A percentile compares a stretch with the other conserved stretches of the same genome.
Evolutionary conservation across 2,113 vertebrate species (phyloP).

Genomic region (Phrynosoma blainvillii): DNA sequence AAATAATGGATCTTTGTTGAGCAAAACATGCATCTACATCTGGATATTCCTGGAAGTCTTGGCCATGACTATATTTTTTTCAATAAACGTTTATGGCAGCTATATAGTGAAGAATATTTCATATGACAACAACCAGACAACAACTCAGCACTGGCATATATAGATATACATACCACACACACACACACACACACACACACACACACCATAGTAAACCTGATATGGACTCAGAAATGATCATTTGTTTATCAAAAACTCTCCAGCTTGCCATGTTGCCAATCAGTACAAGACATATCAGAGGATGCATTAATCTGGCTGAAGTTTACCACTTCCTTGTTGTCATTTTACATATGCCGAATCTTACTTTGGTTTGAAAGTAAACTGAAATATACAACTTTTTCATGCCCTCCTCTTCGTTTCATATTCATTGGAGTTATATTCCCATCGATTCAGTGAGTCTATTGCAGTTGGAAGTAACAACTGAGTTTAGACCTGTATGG

Average conservation of each 20-base stretch:
- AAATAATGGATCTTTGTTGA: neutral
- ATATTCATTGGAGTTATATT: too few relatives aligned
- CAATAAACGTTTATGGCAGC: fast-evolving
- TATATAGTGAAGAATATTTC: neutral
- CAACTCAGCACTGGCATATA: neutral
- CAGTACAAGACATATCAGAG: constrained; percentile 49
- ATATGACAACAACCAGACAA: constrained; percentile 22
- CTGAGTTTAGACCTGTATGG: too few relatives aligned
- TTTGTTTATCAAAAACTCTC: constrained; percentile 66
- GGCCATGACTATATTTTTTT: neutral
- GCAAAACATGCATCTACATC: neutral
- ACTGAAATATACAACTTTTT: constrained; percentile 63
- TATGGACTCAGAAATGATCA: constrained; percentile 67
- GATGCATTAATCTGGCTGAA: constrained; percentile 70
- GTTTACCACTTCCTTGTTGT: constrained; percentile 72
- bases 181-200: neutral
- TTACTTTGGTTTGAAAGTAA: constrained; percentile 65
- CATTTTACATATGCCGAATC: constrained; percentile 60
- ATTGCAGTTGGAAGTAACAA: too few relatives aligned
- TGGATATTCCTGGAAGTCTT: constrained; percentile 29
- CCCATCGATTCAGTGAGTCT: too few relatives aligned
- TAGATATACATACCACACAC: neutral
- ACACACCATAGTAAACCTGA: constrained; percentile 59
- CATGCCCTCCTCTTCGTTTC: constrained; percentile 16
- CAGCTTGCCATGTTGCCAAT: constrained; percentile 61